Percentiles rank a stretch among this genome's conserved stretches.
Conservation (phyloP, 1,140 invertebrate species). For the Drosophila kurseongensis region DNA sequence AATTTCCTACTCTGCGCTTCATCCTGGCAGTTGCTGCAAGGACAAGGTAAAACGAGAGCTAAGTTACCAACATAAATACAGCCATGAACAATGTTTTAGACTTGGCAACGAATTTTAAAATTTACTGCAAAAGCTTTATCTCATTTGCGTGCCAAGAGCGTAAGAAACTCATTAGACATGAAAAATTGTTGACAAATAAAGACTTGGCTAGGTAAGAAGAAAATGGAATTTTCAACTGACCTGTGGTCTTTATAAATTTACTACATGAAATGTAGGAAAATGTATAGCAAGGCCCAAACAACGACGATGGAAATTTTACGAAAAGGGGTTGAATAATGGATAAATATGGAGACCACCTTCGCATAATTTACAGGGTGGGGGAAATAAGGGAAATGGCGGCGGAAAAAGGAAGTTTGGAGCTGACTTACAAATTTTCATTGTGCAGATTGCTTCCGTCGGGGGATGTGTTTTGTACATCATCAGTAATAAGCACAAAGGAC, state of each 20-base stretch:
- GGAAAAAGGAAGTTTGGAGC: conserved; percentile 38
- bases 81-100: conserved; percentile 7
- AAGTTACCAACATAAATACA: conserved; percentile 30
- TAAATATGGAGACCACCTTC: conserved; percentile 16
- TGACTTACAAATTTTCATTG: conserved; percentile 65
- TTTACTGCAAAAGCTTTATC: conserved; percentile 5
- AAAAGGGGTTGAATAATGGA: conserved; percentile 19
- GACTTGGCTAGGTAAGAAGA: background rate
- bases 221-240: background rate
- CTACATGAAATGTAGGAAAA: background rate
- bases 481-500: conserved; percentile 10
- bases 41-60: conserved; percentile 18
- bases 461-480: conserved; percentile 41
- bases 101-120: conserved; percentile 13
- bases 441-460: conserved; percentile 62
- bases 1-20: conserved; percentile 26
- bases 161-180: conserved; percentile 15
- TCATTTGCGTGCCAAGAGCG: conserved; percentile 2
- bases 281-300: conserved; percentile 6
- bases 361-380: conserved; percentile 25
- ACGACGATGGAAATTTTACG: background rate
- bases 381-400: conserved; percentile 22
- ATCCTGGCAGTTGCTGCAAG: background rate
- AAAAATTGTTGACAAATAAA: conserved; percentile 36
- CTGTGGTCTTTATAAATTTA: conserved; percentile 19